Evolutionary conservation across 2,888 invertebrate species (phyloP).

Genomic region (Pseudolycoriella hygida): DNA sequence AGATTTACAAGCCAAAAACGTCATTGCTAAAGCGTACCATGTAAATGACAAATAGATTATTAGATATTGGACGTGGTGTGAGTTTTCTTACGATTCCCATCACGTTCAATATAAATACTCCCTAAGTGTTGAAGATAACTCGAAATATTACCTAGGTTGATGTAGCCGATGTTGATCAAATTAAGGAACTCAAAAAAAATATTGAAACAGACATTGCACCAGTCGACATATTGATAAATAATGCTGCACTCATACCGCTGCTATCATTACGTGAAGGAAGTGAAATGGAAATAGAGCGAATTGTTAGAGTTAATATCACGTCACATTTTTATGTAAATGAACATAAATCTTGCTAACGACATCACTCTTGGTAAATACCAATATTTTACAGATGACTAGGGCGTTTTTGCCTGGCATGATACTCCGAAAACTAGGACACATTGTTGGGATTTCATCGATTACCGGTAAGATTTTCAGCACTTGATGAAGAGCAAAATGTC

Average conservation of each 20-base stretch:
- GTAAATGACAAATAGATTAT: conserved; percentile 1
- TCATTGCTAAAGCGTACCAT: background rate
- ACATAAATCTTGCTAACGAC: background rate
- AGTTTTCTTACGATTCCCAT: background rate
- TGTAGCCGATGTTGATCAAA: conserved; percentile 24
- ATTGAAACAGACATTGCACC: conserved; percentile 26
- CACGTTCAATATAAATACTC: background rate
- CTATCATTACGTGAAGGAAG: conserved; percentile 24
- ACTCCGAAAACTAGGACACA: conserved; percentile 26
- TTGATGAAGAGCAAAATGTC: too few relatives aligned
- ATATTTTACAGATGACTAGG: conserved; percentile 22
- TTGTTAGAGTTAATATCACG: conserved; percentile 29
- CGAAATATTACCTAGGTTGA: conserved; percentile 19
- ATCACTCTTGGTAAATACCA: background rate
- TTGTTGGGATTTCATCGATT: conserved; percentile 30
- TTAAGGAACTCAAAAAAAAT: conserved; percentile 21
- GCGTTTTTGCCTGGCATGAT: conserved; percentile 30
- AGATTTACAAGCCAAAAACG: conserved; percentile 17
- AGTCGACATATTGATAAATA: conserved; percentile 31
- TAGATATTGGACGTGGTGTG: too few relatives aligned
- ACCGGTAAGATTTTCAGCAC: conserved; percentile 11
- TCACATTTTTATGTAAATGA: conserved; percentile 28
- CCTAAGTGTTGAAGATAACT: background rate
- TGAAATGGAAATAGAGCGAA: conserved; percentile 26
- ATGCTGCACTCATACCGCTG: conserved; percentile 29